Evolutionary conservation across 2,797 vertebrate genomes (phyloP), one percentile per base, ranked within the genome.

Genomic region (Acanthis flammea): DNA sequence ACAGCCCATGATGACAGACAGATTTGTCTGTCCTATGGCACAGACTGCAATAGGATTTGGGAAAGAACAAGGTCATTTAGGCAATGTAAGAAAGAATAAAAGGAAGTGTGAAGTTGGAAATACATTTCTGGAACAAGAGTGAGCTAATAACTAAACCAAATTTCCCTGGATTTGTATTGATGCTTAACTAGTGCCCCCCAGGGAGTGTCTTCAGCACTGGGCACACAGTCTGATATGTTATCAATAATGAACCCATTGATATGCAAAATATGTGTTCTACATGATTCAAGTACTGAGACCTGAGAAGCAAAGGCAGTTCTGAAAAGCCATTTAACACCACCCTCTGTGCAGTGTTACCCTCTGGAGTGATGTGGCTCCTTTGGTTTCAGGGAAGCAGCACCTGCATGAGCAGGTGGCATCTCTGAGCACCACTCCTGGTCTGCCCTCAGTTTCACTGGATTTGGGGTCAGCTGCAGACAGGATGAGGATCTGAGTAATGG

Each of bases 331-430:
- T 14, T 12, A 22, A 74, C 58, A 7, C 2, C 28, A 28, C 2
- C 5, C 16, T 45, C 27, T n/a, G 24, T 11, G 18, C 2, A 13
- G 42, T 0, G 0, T 45, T 42, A 5, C 8, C 48, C 63, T 53
- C 53, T 61, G 57, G 24, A 7, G n/a, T 5, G 44, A 15, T n/a
- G n/a, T n/a, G n/a, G n/a, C n/a, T n/a, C n/a, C n/a, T n/a, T n/a
- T n/a, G n/a, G n/a, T n/a, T n/a, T n/a, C n/a, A n/a, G n/a, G n/a
- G n/a, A n/a, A n/a, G n/a, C n/a, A n/a, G n/a, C n/a, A n/a, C 14
- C 47, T 48, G 23, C 0, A 0, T 1, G n/a, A 44, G 9, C 31
- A 75, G 60, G 33, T 17, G 55, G 6, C 18, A 3, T 0, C 6
- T 6, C 61, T n/a, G 44, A 73, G 39, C 62, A 39, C 37, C 89